Conservation (phyloP, 2,113 vertebrate genomes). For the Tonatia bakeri region DNA sequence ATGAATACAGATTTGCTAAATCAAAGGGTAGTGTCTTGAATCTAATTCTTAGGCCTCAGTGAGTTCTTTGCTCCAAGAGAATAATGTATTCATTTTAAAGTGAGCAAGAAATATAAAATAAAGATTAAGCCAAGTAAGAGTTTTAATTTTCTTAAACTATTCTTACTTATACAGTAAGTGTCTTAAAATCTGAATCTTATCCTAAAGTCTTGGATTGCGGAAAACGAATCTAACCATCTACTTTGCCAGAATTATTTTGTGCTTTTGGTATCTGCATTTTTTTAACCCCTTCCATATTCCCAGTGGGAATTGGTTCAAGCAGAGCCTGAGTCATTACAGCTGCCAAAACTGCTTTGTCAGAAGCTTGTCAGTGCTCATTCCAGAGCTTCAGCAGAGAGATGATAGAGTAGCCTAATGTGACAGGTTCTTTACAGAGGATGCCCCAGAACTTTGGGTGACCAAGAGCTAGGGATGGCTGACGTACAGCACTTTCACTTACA, state of each 20-base stretch:
- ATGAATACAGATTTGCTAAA: slow-evolving; percentile 42
- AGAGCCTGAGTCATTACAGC: neutral
- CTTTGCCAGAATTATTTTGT: neutral
- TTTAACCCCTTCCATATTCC: neutral
- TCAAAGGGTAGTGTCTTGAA: neutral
- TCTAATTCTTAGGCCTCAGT: neutral
- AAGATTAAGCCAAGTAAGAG: neutral
- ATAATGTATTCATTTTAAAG: neutral
- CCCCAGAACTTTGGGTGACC: neutral
- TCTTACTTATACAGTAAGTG: neutral
- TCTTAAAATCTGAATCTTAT: slow-evolving; percentile 21
- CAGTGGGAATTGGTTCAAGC: neutral
- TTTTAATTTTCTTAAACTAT: neutral
- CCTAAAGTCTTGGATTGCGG: neutral
- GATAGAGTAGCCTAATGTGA: neutral
- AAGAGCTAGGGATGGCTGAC: neutral
- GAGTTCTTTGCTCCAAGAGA: slow-evolving; percentile 18
- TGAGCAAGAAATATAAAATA: neutral
- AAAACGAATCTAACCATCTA: neutral
- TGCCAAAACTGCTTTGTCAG: neutral
- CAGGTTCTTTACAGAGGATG: neutral
- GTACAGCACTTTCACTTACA: neutral
- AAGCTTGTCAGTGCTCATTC: neutral
- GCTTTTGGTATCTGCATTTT: neutral
- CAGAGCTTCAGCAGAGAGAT: neutral